phyloP scores from a whole-genome alignment of 2,888 invertebrate genomes.

The Cremastobaeus sp. region DNA sequence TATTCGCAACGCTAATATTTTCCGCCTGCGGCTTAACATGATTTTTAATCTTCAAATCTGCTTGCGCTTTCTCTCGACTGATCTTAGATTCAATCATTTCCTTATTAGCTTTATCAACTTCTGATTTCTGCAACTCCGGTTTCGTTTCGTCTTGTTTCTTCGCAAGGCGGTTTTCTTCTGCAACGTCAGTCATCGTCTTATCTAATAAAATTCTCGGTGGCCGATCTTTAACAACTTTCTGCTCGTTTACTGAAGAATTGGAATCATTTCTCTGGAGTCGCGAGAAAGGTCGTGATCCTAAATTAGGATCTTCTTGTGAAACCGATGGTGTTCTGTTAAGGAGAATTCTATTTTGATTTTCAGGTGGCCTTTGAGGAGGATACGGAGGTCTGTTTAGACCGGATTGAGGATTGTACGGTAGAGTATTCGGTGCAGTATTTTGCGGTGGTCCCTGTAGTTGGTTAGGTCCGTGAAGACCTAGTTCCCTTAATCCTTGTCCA shows the following conservation, averaged over 20 bases:
- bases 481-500: constrained; percentile 36
- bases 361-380: constrained; percentile 39
- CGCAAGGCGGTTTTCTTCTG: constrained; percentile 32
- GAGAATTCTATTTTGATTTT: constrained; percentile 13
- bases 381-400: constrained; percentile 48
- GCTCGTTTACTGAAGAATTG: constrained; percentile 42
- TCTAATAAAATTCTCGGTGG: constrained; percentile 47
- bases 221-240: constrained; percentile 49
- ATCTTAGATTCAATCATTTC: constrained; percentile 5
- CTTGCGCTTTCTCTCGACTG: not conserved
- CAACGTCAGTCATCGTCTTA: constrained; percentile 67
- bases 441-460: constrained; percentile 4
- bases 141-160: not conserved
- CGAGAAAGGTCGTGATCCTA: constrained; percentile 26
- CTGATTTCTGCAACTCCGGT: not conserved
- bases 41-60: constrained; percentile 8
- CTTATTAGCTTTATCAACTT: not conserved
- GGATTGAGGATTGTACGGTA: not conserved
- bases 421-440: not conserved
- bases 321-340: constrained; percentile 33
- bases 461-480: constrained; percentile 1
- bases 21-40: not conserved
- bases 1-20: not conserved
- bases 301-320: constrained; percentile 54
- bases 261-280: constrained; percentile 66